Conservation (phyloP, 2,888 invertebrate species). For the Melinopterus prodromus region DNA sequence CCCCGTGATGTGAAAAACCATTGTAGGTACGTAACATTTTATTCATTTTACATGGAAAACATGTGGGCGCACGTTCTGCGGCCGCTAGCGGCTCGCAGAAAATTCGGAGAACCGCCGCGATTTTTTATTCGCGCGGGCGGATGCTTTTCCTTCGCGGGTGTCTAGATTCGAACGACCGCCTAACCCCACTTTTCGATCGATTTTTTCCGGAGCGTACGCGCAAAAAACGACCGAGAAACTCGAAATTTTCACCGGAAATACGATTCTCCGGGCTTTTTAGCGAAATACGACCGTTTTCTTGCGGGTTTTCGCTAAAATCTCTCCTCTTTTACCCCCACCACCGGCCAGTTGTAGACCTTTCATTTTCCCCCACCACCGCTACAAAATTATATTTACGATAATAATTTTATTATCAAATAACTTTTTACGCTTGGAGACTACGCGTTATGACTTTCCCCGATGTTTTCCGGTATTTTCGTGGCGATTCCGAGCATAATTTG, state of each 20-base stretch:
- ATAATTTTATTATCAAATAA: slow-evolving; percentile 37
- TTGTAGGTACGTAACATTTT: slow-evolving; percentile 63
- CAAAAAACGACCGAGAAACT: neutral
- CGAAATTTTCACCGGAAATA: neutral
- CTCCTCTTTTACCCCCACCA: slow-evolving; percentile 48
- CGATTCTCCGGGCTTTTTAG: slow-evolving; percentile 52
- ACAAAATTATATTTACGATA: slow-evolving; percentile 35
- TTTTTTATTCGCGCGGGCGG: slow-evolving; percentile 38
- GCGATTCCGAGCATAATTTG: neutral
- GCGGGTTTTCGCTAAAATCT: slow-evolving; percentile 37
- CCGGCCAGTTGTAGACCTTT: slow-evolving; percentile 36
- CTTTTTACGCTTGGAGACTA: slow-evolving; percentile 15
- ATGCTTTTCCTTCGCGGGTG: slow-evolving; percentile 37
- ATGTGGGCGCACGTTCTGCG: slow-evolving; percentile 50
- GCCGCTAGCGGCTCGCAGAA: slow-evolving; percentile 40
- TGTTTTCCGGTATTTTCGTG: no score
- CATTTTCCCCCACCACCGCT: slow-evolving; percentile 43
- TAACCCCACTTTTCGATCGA: slow-evolving; percentile 61
- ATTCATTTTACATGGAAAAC: slow-evolving; percentile 62
- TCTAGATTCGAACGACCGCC: slow-evolving; percentile 47
- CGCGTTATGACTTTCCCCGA: no score
- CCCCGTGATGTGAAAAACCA: slow-evolving; percentile 59
- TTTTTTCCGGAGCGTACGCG: slow-evolving; percentile 49
- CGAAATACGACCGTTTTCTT: slow-evolving; percentile 21
- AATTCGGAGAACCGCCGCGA: slow-evolving; percentile 46